Conservation (phyloP, 2,113 vertebrate species). For the Crotalus viridis region DNA sequence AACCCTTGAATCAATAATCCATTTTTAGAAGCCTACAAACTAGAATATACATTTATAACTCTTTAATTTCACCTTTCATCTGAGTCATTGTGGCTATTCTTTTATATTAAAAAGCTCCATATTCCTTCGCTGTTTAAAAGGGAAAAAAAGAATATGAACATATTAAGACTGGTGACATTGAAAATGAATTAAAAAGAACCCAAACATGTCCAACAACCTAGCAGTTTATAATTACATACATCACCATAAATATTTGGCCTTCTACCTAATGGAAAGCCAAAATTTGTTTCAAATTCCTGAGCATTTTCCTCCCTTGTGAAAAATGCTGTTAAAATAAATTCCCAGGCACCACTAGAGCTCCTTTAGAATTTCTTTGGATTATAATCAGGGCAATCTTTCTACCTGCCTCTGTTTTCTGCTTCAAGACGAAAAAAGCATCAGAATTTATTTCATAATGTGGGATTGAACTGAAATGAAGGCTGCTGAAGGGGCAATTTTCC, state of each 20-base stretch:
- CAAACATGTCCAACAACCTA: not conserved
- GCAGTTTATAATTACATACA: not conserved
- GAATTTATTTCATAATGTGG: not conserved
- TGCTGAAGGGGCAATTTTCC: not conserved
- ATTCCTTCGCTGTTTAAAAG: not conserved
- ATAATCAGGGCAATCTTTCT: not conserved
- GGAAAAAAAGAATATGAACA: not conserved
- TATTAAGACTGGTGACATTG: not conserved
- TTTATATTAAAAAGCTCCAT: not conserved
- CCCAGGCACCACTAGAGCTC: not conserved
- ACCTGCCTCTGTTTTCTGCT: not conserved
- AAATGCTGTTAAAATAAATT: not conserved
- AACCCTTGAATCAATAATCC: slow-evolving; percentile 18
- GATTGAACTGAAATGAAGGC: not conserved
- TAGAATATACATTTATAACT: slow-evolving; percentile 16
- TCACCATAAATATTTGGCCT: not conserved
- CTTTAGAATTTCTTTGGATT: not conserved
- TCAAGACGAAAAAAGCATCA: not conserved
- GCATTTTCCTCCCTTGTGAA: not conserved
- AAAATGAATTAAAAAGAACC: slow-evolving; percentile 8
- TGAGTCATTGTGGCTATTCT: not conserved
- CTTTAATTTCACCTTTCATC: slow-evolving; percentile 1
- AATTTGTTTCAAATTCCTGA: not conserved
- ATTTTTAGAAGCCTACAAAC: slow-evolving; percentile 21
- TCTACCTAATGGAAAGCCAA: not conserved